Evolutionary conservation across 2,113 vertebrate species (phyloP).

Genomic region (Taxidea taxus): DNA sequence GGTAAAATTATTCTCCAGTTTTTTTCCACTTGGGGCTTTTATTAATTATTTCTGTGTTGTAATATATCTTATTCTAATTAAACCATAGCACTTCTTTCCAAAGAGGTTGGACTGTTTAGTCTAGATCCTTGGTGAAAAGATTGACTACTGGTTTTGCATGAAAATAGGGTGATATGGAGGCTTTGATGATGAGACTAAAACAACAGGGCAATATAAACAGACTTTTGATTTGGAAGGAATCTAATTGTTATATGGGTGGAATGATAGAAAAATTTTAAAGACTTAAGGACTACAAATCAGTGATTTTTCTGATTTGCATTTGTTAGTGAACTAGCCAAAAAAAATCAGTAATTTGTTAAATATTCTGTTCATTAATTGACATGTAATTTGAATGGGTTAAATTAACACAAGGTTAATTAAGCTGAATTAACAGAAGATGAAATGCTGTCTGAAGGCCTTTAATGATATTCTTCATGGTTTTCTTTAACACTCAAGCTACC

Average conservation of each 20-base stretch:
- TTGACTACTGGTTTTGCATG: conserved; percentile 90
- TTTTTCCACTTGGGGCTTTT: conserved; percentile 71
- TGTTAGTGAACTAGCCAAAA: not conserved
- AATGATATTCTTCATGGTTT: not conserved
- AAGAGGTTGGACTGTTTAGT: conserved; percentile 78
- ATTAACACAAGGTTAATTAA: conserved; percentile 15
- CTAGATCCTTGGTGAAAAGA: conserved; percentile 86
- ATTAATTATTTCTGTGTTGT: conserved; percentile 78
- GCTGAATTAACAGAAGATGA: not conserved
- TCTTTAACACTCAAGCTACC: not conserved
- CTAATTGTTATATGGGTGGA: conserved; percentile 95
- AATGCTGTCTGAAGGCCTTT: not conserved
- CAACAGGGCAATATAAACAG: conserved; percentile 96
- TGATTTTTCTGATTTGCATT: not conserved
- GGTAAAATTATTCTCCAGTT: conserved; percentile 66
- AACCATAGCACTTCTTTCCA: conserved; percentile 78
- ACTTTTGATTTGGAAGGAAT: conserved; percentile 94
- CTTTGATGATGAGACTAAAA: conserved; percentile 91
- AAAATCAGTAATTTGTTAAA: conserved; percentile 36
- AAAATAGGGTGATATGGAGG: conserved; percentile 88
- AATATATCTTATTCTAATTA: conserved; percentile 81
- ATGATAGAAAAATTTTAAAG: conserved; percentile 91
- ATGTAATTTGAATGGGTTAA: conserved; percentile 12
- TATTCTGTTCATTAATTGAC: not conserved
- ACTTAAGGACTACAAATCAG: conserved; percentile 80